Base-by-base conservation (phyloP, 2,888 invertebrate species). In the Venusia cambrica region DNA sequence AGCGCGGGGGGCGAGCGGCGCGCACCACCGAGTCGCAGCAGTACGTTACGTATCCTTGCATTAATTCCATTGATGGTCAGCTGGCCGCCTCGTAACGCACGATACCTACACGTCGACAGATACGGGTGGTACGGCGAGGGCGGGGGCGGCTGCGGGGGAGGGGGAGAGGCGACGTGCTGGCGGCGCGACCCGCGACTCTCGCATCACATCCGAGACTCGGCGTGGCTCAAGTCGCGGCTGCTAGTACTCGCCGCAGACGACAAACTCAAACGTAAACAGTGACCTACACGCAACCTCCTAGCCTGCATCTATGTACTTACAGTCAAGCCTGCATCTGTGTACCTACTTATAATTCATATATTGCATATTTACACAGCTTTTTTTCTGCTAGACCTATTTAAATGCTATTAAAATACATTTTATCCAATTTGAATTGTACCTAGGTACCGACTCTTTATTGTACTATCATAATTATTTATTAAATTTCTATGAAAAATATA, bases 121-220 rank as follows among this genome's bases (percentile, higher is more conserved):
- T 80, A 69, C 28, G 46, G 75, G 72, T 64, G 44, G 89, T 89
- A 75, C 87, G 4, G 52, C 48, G 62, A 45, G 43, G 57, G 33
- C 44, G 44, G 53, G 18, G 35, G 51, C 15, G 52, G 31, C 2
- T 39, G 21, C 54, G 4, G 65, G 22, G 34, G 34, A 40, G 45
- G 18, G 8, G 31, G 5, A 3, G 2, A 5, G 9, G 11, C 14
- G 20, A 13, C 8, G 24, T 12, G 18, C 6, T 17, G 4, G 10
- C 19, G 2, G 7, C 11, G 20, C n/a, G 26, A 73, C 28, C 79
- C 65, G 54, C 30, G 46, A 1, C 31, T 78, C 12, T 48, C 69
- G 45, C 87, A 85, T 60, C 83, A 74, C 54, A 75, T 89, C 45
- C 71, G 71, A 19, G 88, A 87, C 59, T 87, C 87, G 1, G 58